A percentile compares a stretch with the other conserved stretches of the same genome.
Conservation (phyloP, 2,797 vertebrate species). For the Craterocephalus amniculus region DNA sequence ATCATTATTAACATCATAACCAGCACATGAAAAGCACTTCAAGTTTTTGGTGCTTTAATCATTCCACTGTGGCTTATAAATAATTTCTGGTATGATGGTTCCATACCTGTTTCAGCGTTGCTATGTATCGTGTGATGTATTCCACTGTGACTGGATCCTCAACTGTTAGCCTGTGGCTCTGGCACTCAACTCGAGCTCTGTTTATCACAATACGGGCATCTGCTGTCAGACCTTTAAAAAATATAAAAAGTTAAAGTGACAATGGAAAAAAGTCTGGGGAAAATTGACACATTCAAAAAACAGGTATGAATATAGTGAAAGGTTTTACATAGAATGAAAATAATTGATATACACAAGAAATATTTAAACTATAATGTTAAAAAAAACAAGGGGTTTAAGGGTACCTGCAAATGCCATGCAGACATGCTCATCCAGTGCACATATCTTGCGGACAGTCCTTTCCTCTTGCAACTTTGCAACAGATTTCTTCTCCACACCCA, state of each 20-base stretch:
- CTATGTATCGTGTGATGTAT: constrained; percentile 92
- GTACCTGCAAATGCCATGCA: constrained; percentile 90
- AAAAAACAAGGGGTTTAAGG: too few species aligned
- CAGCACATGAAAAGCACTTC: background rate
- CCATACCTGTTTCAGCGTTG: constrained; percentile 90
- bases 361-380: background rate
- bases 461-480: constrained; percentile 88
- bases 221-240: constrained; percentile 85
- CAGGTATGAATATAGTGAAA: too few species aligned
- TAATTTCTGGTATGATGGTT: background rate
- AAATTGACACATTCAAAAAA: background rate
- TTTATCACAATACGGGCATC: constrained; percentile 91
- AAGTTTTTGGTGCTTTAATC: background rate
- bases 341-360: background rate
- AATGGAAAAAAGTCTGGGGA: background rate
- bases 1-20: background rate
- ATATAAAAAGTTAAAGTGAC: constrained; percentile 4
- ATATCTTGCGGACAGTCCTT: constrained; percentile 88
- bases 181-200: constrained; percentile 90
- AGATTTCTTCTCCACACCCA: constrained; percentile 88
- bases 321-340: too few species aligned
- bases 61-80: background rate
- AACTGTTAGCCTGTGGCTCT: constrained; percentile 91
- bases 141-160: constrained; percentile 92
- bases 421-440: constrained; percentile 86